Base-by-base conservation (phyloP, 2,113 vertebrate species). In the Callionymus lyra region DNA sequence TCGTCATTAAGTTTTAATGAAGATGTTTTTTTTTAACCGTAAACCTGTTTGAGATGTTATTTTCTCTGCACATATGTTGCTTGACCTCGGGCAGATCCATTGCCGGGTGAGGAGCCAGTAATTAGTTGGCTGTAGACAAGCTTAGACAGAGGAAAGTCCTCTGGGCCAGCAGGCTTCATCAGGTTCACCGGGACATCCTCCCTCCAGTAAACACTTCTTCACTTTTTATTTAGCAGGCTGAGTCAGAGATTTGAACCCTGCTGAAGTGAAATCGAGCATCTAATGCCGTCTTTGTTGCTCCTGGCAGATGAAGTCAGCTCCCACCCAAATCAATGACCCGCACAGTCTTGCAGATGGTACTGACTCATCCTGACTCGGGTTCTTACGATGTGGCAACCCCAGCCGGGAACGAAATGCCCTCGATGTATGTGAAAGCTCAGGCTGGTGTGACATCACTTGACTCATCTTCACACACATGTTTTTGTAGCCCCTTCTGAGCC, bases 341-440 rank as follows among this genome's bases (percentile, higher is more conserved):
- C 27, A 12, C 12, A 32, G 13, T 18, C 60, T 49, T 53, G 14
- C 59, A 42, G 57, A 50, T 50, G 49, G 44, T 39, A 42, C 61
- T 47, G 61, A 70, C 52, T 76, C 58, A 44, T 52, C 13, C 1
- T 27, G 51, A 35, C 45, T 60, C 47, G 45, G 47, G 42, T 70
- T 65, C 59, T 73, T 66, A 65, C 63, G 66, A 67, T 63, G 65
- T 71, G 66, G 21, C 48, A 68, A 76, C 50, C 49, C 3, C 1
- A 50, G 38, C 41, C 54, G 53, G 73, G 65, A 56, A 68, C n/a
- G n/a, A 19, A 70, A 56, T 53, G 50, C 68, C 35, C 41, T 32
- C 42, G 6, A 33, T 38, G 57, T 55, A 63, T 0, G 0, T 62
- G 56, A 70, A 60, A 48, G 44, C 53, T 63, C 68, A 56, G 50